These are phyloP conservation scores for Lymantria dispar DNA, from an alignment of 2,888 invertebrate species.

Conservation along the genomic window DNA sequence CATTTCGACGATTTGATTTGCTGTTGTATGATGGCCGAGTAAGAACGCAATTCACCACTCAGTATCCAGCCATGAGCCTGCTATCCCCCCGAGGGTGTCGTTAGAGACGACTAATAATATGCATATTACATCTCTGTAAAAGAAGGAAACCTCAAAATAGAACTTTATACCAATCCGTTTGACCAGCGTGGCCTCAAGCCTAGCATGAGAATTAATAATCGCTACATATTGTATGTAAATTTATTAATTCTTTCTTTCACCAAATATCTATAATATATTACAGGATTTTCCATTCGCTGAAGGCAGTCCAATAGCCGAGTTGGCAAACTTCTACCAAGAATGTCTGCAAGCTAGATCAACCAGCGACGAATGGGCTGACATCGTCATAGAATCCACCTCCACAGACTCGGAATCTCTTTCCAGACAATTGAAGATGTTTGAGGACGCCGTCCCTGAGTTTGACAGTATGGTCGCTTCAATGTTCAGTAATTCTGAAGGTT, in stretches of 20 bases:
- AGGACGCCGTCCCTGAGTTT: slow-evolving; percentile 88
- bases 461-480: slow-evolving; percentile 89
- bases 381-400: slow-evolving; percentile 39
- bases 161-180: no score
- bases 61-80: no score
- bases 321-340: slow-evolving; percentile 90
- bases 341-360: slow-evolving; percentile 85
- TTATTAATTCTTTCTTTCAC: not conserved
- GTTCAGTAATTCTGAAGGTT: slow-evolving; percentile 74
- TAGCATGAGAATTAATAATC: no score
- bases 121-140: no score
- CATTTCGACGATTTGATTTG: no score
- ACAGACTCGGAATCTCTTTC: slow-evolving; percentile 82
- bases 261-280: slow-evolving; percentile 11
- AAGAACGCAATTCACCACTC: no score
- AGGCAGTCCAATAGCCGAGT: slow-evolving; percentile 86
- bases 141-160: no score
- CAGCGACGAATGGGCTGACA: slow-evolving; percentile 57
- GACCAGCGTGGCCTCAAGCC: no score
- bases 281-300: slow-evolving; percentile 92
- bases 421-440: slow-evolving; percentile 87
- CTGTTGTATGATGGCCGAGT: no score
- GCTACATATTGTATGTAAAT: no score
- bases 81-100: no score
- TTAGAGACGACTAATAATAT: no score